These are phyloP conservation scores for Fundulus diaphanus DNA, from an alignment of 2,797 vertebrate species.

Conservation along the genomic window DNA sequence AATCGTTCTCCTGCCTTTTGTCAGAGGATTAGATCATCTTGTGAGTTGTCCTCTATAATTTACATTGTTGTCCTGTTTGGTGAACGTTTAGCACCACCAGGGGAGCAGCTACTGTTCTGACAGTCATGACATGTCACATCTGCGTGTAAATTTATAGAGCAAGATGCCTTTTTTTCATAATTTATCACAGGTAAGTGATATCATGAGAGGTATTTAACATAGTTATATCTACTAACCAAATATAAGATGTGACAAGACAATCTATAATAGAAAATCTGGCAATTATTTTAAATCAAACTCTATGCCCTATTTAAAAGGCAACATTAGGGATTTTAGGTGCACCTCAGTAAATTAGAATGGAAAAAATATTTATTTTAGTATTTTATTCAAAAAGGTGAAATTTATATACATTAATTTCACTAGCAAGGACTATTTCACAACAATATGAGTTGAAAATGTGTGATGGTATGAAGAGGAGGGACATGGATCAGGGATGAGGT, in stretches of 20 bases:
- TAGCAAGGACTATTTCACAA: not conserved
- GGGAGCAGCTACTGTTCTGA: constrained; percentile 27
- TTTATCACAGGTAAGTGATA: constrained; percentile 13
- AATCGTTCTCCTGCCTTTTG: constrained; percentile 10
- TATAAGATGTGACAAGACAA: not conserved
- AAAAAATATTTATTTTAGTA: not conserved
- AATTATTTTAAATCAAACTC: not conserved
- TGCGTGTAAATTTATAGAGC: constrained; percentile 21
- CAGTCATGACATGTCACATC: constrained; percentile 28
- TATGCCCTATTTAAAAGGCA: not conserved
- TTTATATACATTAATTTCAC: not conserved
- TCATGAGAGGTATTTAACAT: constrained; percentile 2
- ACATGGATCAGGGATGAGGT: too few species aligned
- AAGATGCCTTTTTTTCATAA: constrained; percentile 4
- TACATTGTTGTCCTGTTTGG: constrained; percentile 25
- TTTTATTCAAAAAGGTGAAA: not conserved
- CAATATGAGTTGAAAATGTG: not conserved
- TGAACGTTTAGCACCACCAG: constrained; percentile 22
- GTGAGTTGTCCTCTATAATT: constrained; percentile 31
- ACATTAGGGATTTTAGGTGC: not conserved
- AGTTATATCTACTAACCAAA: not conserved
- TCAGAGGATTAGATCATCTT: constrained; percentile 26
- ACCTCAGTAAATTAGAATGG: not conserved
- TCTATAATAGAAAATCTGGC: not conserved
- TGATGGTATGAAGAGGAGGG: too few species aligned